Evolutionary conservation across 2,888 invertebrate species (phyloP).

Genomic region (Pegoplata infirma): DNA sequence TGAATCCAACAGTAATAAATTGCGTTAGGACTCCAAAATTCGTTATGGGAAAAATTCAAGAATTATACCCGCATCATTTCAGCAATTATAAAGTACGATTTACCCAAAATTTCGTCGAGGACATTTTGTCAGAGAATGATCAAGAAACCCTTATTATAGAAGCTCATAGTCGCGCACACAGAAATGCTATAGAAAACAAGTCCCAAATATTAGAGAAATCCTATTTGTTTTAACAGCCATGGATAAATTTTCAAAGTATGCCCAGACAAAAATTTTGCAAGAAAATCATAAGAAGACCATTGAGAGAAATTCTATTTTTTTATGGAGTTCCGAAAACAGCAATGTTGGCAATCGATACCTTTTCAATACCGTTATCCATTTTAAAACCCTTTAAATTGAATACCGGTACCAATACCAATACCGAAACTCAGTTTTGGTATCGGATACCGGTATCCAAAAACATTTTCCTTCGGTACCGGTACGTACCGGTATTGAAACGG

Average conservation of each 20-base stretch:
- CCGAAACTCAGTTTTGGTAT: no score
- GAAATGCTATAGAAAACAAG: slow-evolving; percentile 45
- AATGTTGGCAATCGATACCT: no score
- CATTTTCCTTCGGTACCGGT: no score
- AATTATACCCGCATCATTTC: slow-evolving; percentile 30
- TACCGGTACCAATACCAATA: no score
- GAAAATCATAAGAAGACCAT: slow-evolving; percentile 44
- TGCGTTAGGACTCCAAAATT: slow-evolving; percentile 29
- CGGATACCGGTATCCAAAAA: no score
- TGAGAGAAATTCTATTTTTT: slow-evolving; percentile 54
- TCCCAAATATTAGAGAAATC: slow-evolving; percentile 35
- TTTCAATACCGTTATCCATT: no score
- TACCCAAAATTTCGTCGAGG: slow-evolving; percentile 30
- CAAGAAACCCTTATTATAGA: slow-evolving; percentile 26
- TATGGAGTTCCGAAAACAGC: slow-evolving; percentile 58
- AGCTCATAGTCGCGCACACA: slow-evolving; percentile 24
- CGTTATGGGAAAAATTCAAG: slow-evolving; percentile 18
- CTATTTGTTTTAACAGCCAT: slow-evolving; percentile 39
- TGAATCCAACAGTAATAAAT: slow-evolving; percentile 35
- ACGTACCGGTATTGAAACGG: no score
- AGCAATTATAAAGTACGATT: slow-evolving; percentile 37
- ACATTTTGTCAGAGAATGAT: neutral
- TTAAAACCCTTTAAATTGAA: no score
- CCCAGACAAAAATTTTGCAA: slow-evolving; percentile 29
- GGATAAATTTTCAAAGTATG: slow-evolving; percentile 60